Evolutionary conservation across 1,140 invertebrate genomes (phyloP).

Genomic region (Berghia stephanieae): DNA sequence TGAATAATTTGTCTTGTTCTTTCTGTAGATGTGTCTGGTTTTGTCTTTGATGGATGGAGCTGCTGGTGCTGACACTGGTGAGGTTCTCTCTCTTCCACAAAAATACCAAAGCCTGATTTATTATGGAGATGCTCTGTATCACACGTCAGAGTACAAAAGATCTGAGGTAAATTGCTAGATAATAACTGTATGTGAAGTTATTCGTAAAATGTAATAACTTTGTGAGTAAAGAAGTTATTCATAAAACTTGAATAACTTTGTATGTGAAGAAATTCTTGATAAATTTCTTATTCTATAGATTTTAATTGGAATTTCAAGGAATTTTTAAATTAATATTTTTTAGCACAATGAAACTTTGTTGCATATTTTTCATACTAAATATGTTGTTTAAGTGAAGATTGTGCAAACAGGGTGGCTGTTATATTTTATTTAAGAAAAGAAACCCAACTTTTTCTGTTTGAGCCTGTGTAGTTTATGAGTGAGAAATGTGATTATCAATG

Average conservation of each 20-base stretch:
- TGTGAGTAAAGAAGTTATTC: not conserved
- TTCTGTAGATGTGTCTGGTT: slow-evolving; percentile 11
- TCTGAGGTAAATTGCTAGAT: slow-evolving; percentile 70
- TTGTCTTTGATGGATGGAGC: slow-evolving; percentile 27
- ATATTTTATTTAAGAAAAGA: too few relatives aligned
- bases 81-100: slow-evolving; percentile 23
- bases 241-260: not conserved
- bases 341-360: too few relatives aligned
- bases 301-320: not conserved
- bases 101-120: slow-evolving; percentile 65
- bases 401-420: too few relatives aligned
- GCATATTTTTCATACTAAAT: too few relatives aligned
- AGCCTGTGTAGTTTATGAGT: too few relatives aligned
- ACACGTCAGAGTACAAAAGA: slow-evolving; percentile 74
- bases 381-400: too few relatives aligned
- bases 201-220: not conserved
- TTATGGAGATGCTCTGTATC: slow-evolving; percentile 76
- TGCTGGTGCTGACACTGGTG: slow-evolving; percentile 23
- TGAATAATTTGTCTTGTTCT: not conserved
- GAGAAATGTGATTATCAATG: too few relatives aligned
- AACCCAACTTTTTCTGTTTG: too few relatives aligned
- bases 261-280: not conserved
- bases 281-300: slow-evolving; percentile 1
- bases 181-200: not conserved
- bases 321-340: slow-evolving; percentile 3